Evolutionary conservation across 2,797 vertebrate genomes (phyloP).

Genomic region (Echeneis naucrates): DNA sequence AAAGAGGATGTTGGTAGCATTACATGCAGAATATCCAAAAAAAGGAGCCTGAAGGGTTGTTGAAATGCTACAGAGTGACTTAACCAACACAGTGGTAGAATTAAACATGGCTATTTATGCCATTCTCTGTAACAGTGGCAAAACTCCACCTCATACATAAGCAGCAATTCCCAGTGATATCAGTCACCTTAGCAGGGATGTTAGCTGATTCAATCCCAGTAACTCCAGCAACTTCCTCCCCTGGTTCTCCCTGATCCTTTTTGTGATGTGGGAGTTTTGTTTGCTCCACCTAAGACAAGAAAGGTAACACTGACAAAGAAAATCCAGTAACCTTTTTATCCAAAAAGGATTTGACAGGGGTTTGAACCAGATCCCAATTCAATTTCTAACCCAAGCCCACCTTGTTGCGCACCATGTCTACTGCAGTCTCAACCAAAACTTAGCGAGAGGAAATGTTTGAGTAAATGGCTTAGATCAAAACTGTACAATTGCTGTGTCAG

Average conservation of each 20-base stretch:
- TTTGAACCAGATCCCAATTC: conserved; percentile 15
- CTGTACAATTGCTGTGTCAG: conserved; percentile 48
- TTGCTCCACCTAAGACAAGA: conserved; percentile 35
- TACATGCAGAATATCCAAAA: conserved; percentile 29
- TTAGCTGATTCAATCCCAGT: conserved; percentile 66
- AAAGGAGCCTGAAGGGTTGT: conserved; percentile 41
- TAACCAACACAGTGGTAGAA: conserved; percentile 44
- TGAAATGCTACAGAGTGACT: conserved; percentile 34
- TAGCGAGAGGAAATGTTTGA: conserved; percentile 30
- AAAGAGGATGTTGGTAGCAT: conserved; percentile 24
- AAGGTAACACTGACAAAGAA: conserved; percentile 31
- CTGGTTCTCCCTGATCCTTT: conserved; percentile 33
- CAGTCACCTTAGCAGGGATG: conserved; percentile 74
- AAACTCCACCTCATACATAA: conserved; percentile 67
- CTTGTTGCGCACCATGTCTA: conserved; percentile 9
- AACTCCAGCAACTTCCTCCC: conserved; percentile 46
- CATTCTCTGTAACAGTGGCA: conserved; percentile 42
- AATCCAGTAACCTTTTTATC: conserved; percentile 16
- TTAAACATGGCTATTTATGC: conserved; percentile 59
- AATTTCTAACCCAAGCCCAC: not conserved
- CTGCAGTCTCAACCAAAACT: conserved; percentile 48
- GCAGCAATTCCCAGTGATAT: conserved; percentile 68
- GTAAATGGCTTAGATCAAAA: conserved; percentile 59
- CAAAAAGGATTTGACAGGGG: conserved; percentile 12
- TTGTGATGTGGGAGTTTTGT: conserved; percentile 41